phyloP scores from a whole-genome alignment of 1,140 invertebrate genomes.

The Listronotus oregonensis region DNA sequence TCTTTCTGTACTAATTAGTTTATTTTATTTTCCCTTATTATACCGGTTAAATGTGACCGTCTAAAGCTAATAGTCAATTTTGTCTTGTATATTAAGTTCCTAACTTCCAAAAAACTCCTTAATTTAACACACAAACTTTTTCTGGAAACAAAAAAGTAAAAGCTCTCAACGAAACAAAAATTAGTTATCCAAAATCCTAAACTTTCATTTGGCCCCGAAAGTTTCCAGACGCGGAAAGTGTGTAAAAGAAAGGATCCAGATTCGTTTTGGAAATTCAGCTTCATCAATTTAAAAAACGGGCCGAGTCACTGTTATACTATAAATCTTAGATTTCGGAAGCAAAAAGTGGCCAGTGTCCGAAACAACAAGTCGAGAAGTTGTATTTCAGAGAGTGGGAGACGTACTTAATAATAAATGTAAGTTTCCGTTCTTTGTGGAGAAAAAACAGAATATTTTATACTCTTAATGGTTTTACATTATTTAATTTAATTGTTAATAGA shows the following conservation, averaged over 20 bases:
- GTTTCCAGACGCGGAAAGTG: not conserved
- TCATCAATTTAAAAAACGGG: constrained; percentile 15
- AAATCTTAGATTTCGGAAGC: constrained; percentile 6
- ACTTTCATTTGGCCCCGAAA: constrained; percentile 9
- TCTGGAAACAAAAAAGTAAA: not conserved
- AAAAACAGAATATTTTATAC: too few species aligned
- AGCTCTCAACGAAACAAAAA: constrained; percentile 7
- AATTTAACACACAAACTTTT: too few species aligned
- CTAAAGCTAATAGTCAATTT: too few species aligned
- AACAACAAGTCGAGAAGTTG: not conserved
- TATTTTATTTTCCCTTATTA: too few species aligned
- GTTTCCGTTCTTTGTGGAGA: not conserved
- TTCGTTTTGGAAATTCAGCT: constrained; percentile 5
- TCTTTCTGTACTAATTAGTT: too few species aligned
- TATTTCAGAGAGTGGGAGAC: not conserved
- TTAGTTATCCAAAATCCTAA: constrained; percentile 8
- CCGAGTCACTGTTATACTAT: constrained; percentile 5
- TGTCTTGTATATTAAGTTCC: too few species aligned
- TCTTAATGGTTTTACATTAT: too few species aligned
- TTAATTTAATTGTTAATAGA: too few species aligned
- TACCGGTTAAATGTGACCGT: too few species aligned
- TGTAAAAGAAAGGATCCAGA: not conserved
- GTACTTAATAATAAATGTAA: constrained; percentile 6
- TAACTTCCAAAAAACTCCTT: too few species aligned
- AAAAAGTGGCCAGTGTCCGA: constrained; percentile 9